Evolutionary conservation across 2,113 vertebrate species (phyloP).

Genomic region (Morphnarchus princeps): DNA sequence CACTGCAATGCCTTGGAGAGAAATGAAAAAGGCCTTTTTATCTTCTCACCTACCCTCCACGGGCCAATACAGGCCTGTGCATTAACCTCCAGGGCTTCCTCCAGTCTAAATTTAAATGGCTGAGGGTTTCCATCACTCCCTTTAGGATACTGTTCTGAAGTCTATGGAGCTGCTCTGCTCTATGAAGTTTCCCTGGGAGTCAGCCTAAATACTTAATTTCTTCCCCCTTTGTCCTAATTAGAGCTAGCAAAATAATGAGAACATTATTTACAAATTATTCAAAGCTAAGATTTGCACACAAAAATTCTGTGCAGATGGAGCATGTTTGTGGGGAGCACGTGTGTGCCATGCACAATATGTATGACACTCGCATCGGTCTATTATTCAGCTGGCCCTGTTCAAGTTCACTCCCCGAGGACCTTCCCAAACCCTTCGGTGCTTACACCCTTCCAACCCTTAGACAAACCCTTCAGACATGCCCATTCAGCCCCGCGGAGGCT

Average conservation of each 20-base stretch:
- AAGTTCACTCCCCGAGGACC: neutral
- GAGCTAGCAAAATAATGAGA: neutral
- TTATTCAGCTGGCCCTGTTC: neutral
- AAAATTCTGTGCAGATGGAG: fast-evolving
- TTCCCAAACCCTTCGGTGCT: neutral
- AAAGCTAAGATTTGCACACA: neutral
- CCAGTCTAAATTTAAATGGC: neutral
- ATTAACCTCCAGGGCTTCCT: conserved; percentile 10
- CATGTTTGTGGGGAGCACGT: fast-evolving
- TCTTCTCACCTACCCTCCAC: neutral
- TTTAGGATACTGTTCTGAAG: neutral
- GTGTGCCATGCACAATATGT: fast-evolving
- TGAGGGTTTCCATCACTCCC: conserved; percentile 18
- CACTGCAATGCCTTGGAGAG: neutral
- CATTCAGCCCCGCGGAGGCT: neutral
- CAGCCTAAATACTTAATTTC: conserved; percentile 17
- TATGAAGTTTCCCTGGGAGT: neutral
- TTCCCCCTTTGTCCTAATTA: conserved; percentile 21
- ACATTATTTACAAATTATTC: neutral
- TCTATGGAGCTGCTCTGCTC: neutral
- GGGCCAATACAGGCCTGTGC: neutral
- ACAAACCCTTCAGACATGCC: neutral
- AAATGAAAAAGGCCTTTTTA: neutral
- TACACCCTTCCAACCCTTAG: neutral
- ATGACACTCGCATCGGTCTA: fast-evolving